A percentile compares a stretch with the other conserved stretches of the same genome.
These are phyloP conservation scores for Lerema accius DNA, from an alignment of 1,140 invertebrate species.

Conservation along the genomic window DNA sequence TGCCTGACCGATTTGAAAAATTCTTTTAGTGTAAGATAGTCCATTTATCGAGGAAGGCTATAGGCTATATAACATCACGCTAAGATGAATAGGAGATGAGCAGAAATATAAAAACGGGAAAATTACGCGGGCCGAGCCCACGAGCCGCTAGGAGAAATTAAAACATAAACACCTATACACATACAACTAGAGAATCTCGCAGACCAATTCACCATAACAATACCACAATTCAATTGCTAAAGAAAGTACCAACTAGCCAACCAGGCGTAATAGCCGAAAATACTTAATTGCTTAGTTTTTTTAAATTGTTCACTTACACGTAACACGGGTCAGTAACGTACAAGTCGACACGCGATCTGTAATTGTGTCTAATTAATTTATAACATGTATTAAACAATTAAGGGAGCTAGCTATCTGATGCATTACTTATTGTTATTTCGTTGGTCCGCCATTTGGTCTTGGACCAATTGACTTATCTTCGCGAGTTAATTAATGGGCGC, in stretches of 20 bases:
- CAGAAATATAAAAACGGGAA: no score
- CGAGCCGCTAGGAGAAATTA: no score
- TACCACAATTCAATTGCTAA: constrained; percentile 42
- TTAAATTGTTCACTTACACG: constrained; percentile 61
- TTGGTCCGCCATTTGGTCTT: constrained; percentile 56
- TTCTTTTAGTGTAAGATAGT: no score
- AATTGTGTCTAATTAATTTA: constrained; percentile 82
- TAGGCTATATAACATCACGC: no score
- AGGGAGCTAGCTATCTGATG: constrained; percentile 73
- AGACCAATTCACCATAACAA: constrained; percentile 22
- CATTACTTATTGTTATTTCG: constrained; percentile 71
- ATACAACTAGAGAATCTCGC: constrained; percentile 1
- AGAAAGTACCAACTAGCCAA: constrained; percentile 45
- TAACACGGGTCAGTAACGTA: constrained; percentile 65
- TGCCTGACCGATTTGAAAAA: no score
- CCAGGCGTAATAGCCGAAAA: constrained; percentile 54
- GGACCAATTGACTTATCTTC: constrained; percentile 79
- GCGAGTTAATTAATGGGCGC: constrained; percentile 68
- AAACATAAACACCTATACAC: constrained; percentile 3
- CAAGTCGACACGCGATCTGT: constrained; percentile 66
- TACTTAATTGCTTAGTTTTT: constrained; percentile 57
- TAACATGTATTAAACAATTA: constrained; percentile 82
- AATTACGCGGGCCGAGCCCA: no score
- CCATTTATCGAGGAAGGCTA: no score
- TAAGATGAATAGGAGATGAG: no score